Conservation (phyloP, 1,140 invertebrate genomes). For the Brachionus rotundiformis region DNA sequence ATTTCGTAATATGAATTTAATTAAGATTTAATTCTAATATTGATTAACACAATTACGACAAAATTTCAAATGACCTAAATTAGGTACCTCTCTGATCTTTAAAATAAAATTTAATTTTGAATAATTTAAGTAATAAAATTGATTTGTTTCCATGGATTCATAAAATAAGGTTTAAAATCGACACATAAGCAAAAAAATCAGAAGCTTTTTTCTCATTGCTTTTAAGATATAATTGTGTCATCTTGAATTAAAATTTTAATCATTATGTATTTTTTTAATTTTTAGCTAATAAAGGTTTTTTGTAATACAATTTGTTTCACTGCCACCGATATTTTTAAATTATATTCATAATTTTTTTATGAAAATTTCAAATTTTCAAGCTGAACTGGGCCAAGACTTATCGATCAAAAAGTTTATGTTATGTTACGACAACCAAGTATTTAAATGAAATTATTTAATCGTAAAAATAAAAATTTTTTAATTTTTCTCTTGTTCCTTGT, state of each 20-base stretch:
- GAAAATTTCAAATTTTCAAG: neutral
- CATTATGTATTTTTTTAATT: neutral
- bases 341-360: neutral
- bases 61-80: no score
- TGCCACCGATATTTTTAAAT: neutral
- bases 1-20: no score
- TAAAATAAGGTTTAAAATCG: neutral
- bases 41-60: no score
- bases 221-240: neutral
- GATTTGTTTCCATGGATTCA: neutral
- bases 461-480: conserved; percentile 1
- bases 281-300: neutral
- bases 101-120: no score
- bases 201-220: neutral
- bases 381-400: neutral
- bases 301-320: neutral
- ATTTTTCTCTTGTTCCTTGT: neutral
- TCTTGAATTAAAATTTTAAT: neutral
- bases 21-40: no score
- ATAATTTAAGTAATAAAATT: no score
- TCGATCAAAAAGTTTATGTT: neutral
- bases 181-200: neutral
- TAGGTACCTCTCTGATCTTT: no score
- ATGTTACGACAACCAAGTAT: neutral
- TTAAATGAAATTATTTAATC: conserved; percentile 40